Percentiles rank a stretch among this genome's conserved stretches.
These are phyloP conservation scores for Laticauda colubrina DNA, from an alignment of 2,113 vertebrate species.

Conservation along the genomic window DNA sequence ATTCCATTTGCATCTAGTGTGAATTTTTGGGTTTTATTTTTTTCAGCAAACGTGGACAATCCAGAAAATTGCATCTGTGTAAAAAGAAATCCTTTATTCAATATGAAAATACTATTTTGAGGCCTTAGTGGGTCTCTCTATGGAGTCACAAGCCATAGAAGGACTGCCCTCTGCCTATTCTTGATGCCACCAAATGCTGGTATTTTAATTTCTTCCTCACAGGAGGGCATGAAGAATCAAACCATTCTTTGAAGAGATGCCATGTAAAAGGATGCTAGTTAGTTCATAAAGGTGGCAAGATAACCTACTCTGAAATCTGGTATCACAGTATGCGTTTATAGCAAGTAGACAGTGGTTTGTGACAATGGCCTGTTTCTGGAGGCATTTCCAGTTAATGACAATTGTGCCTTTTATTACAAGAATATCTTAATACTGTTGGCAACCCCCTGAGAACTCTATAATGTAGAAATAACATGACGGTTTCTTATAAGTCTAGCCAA, in stretches of 20 bases:
- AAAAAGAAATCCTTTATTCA: constrained; percentile 11
- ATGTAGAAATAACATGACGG: neutral
- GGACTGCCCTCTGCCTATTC: neutral
- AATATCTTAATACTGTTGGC: neutral
- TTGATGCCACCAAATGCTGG: constrained; percentile 3
- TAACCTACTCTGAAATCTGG: neutral
- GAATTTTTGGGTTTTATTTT: neutral
- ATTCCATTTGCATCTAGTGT: neutral
- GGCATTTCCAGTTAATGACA: neutral
- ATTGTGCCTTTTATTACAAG: neutral
- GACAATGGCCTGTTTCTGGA: neutral
- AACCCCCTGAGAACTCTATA: neutral
- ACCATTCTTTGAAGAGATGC: neutral
- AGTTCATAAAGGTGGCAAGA: neutral
- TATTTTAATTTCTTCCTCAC: constrained; percentile 12
- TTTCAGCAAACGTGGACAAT: neutral
- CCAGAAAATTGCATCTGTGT: neutral
- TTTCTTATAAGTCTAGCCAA: neutral
- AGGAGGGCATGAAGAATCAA: constrained; percentile 12
- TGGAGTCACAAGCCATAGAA: neutral
- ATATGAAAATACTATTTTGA: neutral
- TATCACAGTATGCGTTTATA: neutral
- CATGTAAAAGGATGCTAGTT: neutral
- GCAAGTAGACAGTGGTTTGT: neutral
- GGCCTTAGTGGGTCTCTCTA: too few species aligned